Conservation (phyloP, 53 echinoderm and acorn worm genomes). For the Pentamera pediparva region DNA sequence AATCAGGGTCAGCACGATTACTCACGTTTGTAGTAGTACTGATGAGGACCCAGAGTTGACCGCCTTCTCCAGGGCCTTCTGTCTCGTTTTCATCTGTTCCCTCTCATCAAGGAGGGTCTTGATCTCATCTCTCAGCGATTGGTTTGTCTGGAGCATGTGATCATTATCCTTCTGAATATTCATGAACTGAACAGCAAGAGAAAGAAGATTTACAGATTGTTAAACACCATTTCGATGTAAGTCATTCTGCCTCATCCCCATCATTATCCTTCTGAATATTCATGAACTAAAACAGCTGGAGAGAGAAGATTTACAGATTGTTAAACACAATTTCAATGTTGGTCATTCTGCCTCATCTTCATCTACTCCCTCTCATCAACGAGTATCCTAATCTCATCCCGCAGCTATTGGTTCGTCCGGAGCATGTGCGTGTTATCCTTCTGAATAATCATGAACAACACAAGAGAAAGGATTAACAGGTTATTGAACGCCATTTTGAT, state of each 20-base stretch:
- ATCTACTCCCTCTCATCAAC: conserved; percentile 54
- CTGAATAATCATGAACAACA: conserved; percentile 24
- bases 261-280: too few relatives aligned
- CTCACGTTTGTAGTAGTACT: too few relatives aligned
- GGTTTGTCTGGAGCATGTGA: conserved; percentile 27
- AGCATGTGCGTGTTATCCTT: conserved; percentile 25
- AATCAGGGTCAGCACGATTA: too few relatives aligned
- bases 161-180: conserved; percentile 35
- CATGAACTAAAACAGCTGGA: too few relatives aligned
- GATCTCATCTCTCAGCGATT: conserved; percentile 61
- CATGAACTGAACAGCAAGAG: conserved; percentile 34
- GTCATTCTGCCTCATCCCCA: too few relatives aligned
- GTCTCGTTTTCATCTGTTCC: conserved; percentile 40
- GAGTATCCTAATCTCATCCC: conserved; percentile 62
- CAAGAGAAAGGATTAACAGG: too few relatives aligned
- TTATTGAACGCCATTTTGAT: too few relatives aligned
- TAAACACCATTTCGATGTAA: too few relatives aligned
- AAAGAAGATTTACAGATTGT: too few relatives aligned
- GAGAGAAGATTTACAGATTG: too few relatives aligned
- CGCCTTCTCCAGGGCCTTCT: conserved; percentile 47
- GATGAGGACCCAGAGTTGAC: too few relatives aligned
- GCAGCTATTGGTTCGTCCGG: conserved; percentile 31
- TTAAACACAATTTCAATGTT: too few relatives aligned
- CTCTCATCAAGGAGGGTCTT: conserved; percentile 55
- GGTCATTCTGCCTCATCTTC: conserved; percentile 42